phyloP scores from a whole-genome alignment of 2,888 invertebrate genomes.

The Lacanobia oleracea region DNA sequence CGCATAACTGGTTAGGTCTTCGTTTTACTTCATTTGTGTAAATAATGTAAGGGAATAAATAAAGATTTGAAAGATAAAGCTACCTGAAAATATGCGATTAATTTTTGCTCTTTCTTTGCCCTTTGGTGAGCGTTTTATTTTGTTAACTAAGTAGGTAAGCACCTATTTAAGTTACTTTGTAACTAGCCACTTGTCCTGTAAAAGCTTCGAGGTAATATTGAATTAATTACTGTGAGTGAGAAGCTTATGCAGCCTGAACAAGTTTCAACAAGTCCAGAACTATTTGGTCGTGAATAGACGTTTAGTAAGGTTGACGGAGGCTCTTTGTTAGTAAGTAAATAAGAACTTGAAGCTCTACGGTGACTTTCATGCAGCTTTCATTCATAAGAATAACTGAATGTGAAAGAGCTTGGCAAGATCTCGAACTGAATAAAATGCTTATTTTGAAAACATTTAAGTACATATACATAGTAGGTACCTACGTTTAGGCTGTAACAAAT shows the following conservation, averaged over 20 bases:
- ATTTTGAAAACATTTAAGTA: no score
- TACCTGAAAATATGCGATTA: slow-evolving; percentile 3
- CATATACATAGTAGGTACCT: no score
- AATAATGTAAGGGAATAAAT: slow-evolving; percentile 46
- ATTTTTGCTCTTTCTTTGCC: slow-evolving; percentile 13
- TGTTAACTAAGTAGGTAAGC: neutral
- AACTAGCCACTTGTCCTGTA: neutral
- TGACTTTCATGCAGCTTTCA: neutral
- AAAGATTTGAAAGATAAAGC: slow-evolving; percentile 41
- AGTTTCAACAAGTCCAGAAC: slow-evolving; percentile 51
- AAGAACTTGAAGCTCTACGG: neutral
- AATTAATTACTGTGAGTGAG: slow-evolving; percentile 17
- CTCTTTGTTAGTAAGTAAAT: slow-evolving; percentile 1
- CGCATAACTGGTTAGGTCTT: slow-evolving; percentile 53
- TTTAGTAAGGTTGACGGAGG: neutral
- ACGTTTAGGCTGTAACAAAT: no score
- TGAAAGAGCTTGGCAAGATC: neutral
- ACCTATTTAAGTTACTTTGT: neutral
- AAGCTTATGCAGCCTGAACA: slow-evolving; percentile 29
- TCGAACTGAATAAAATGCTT: no score
- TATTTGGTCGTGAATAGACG: slow-evolving; percentile 23
- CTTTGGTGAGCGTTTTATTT: neutral
- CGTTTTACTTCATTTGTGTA: slow-evolving; percentile 50
- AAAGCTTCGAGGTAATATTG: slow-evolving; percentile 14
- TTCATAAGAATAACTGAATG: neutral